Percentiles rank a stretch among this genome's conserved stretches.
Evolutionary conservation across 2,797 vertebrate genomes (phyloP).

Genomic region (Paratrypauchen microcephalus): DNA sequence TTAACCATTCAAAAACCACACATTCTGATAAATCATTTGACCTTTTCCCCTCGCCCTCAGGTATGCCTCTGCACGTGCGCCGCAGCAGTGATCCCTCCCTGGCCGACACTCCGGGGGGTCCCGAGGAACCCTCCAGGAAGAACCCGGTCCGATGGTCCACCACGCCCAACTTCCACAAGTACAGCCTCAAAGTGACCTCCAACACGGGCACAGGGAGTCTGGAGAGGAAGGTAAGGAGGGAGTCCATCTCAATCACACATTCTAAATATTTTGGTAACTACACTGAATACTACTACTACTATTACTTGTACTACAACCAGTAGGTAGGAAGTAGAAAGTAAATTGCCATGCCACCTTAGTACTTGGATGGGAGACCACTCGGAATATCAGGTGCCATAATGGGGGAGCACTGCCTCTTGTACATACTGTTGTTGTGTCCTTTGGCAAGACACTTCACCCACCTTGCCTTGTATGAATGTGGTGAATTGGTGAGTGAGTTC

Average conservation of each 20-base stretch:
- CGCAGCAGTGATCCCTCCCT: constrained; percentile 95
- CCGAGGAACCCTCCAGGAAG: constrained; percentile 90
- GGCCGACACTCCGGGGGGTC: constrained; percentile 76
- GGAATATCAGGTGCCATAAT: no score
- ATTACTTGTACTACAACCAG: no score
- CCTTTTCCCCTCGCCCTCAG: constrained; percentile 64
- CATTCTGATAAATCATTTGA: not conserved
- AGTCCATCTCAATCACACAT: not conserved
- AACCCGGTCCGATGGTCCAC: constrained; percentile 93
- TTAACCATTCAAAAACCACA: not conserved
- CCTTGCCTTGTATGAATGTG: no score
- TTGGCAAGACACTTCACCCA: no score
- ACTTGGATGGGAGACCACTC: no score
- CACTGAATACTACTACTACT: no score
- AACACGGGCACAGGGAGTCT: constrained; percentile 74
- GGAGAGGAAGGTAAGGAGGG: constrained; percentile 86
- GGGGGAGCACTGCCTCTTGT: no score
- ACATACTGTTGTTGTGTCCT: no score
- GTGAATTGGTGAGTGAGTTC: no score
- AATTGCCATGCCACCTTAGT: no score
- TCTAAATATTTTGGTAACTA: no score
- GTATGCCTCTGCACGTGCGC: constrained; percentile 94
- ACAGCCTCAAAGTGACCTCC: constrained; percentile 63
- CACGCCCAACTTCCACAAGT: constrained; percentile 87
- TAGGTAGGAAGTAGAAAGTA: no score